phyloP scores from a whole-genome alignment of 2,113 vertebrate genomes.

The Chaetorhynchus papuensis region DNA sequence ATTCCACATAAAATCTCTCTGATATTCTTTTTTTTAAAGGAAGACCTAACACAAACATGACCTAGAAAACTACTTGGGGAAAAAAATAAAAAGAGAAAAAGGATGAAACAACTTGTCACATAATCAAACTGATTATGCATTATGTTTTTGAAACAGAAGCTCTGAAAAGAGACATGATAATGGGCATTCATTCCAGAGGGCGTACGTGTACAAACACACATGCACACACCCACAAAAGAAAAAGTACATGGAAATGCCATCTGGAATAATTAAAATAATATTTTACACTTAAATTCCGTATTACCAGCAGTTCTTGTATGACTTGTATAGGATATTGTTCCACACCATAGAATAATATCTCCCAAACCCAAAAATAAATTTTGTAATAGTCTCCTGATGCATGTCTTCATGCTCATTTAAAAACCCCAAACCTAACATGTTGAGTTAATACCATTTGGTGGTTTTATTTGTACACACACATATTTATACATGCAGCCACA shows the following conservation, averaged over 20 bases:
- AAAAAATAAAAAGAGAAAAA: background rate
- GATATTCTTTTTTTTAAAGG: background rate
- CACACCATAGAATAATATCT: background rate
- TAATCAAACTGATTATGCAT: slow-evolving; percentile 53
- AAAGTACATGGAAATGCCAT: background rate
- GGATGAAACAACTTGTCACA: slow-evolving; percentile 35
- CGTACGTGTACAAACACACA: background rate
- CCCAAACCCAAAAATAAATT: background rate
- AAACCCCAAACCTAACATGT: background rate
- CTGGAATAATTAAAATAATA: background rate
- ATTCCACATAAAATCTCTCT: background rate
- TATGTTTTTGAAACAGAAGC: slow-evolving; percentile 37
- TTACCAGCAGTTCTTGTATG: background rate
- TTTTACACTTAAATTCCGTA: background rate
- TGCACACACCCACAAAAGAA: background rate
- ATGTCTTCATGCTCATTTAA: background rate
- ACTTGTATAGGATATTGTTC: background rate
- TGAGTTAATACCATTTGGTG: background rate
- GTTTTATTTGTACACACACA: background rate
- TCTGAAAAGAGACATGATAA: slow-evolving; percentile 16
- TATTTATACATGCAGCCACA: background rate
- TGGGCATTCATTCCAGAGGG: background rate
- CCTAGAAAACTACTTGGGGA: slow-evolving; percentile 13
- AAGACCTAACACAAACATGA: slow-evolving; percentile 22
- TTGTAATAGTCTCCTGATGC: background rate